Evolutionary conservation across 2,797 vertebrate species (phyloP).

Genomic region (Hybognathus amarus): DNA sequence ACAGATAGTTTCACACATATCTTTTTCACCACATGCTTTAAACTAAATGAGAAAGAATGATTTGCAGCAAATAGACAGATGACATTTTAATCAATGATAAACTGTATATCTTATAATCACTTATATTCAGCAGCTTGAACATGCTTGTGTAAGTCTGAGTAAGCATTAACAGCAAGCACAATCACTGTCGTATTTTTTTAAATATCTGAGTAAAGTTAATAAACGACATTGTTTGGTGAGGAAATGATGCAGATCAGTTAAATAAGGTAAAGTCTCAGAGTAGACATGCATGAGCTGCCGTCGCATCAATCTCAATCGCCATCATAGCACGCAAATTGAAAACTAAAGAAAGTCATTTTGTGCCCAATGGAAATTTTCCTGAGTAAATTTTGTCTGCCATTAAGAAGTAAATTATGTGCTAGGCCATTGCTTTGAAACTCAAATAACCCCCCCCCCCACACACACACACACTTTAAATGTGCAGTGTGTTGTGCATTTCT

Average conservation of each 20-base stretch:
- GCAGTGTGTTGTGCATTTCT: background rate
- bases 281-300: slow-evolving; percentile 71
- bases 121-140: background rate
- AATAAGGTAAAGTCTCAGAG: slow-evolving; percentile 65
- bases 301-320: slow-evolving; percentile 77
- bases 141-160: background rate
- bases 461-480: slow-evolving; percentile 36
- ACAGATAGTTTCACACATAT: background rate
- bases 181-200: slow-evolving; percentile 54
- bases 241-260: slow-evolving; percentile 72
- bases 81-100: slow-evolving; percentile 14
- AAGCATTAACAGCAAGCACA: background rate
- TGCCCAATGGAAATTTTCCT: slow-evolving; percentile 81
- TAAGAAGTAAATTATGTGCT: slow-evolving; percentile 78
- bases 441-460: background rate
- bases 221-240: slow-evolving; percentile 72
- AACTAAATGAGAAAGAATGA: background rate
- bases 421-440: slow-evolving; percentile 67
- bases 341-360: slow-evolving; percentile 78
- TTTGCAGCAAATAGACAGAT: slow-evolving; percentile 35
- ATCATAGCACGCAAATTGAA: slow-evolving; percentile 70
- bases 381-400: slow-evolving; percentile 78
- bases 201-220: slow-evolving; percentile 65
- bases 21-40: background rate
- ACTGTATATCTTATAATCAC: background rate